These are phyloP conservation scores for Norana najaformis DNA, from an alignment of 2,888 invertebrate species.

Conservation along the genomic window DNA sequence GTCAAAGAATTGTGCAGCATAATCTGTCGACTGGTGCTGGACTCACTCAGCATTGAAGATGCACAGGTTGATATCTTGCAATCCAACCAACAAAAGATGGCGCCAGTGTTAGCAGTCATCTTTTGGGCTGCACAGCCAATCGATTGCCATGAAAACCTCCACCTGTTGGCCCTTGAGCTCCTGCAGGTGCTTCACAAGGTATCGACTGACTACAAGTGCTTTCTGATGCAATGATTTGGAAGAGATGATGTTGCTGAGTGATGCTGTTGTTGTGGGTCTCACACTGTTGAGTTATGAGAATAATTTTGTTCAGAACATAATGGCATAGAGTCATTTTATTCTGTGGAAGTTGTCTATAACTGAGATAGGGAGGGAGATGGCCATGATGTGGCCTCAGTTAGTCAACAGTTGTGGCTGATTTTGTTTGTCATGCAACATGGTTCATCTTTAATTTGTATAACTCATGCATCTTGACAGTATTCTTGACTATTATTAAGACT, in stretches of 20 bases:
- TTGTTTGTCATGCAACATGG: too few species aligned
- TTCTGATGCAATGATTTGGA: neutral
- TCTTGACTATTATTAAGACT: too few species aligned
- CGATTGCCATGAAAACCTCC: slow-evolving; percentile 45
- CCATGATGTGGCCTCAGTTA: too few species aligned
- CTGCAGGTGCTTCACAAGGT: slow-evolving; percentile 50
- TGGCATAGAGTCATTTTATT: neutral
- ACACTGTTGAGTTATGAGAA: neutral
- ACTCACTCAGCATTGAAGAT: neutral
- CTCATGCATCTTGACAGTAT: too few species aligned
- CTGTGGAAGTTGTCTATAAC: neutral
- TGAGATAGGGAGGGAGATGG: neutral
- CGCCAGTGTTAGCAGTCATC: slow-evolving; percentile 17
- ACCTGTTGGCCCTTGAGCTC: slow-evolving; percentile 53
- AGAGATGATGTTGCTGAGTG: neutral
- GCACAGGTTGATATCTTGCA: neutral
- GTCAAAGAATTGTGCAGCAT: slow-evolving; percentile 15
- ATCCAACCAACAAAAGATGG: neutral
- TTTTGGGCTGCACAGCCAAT: slow-evolving; percentile 28
- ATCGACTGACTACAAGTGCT: neutral
- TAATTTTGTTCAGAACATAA: neutral
- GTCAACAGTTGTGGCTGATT: too few species aligned
- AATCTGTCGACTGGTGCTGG: slow-evolving; percentile 25
- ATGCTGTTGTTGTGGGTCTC: neutral
- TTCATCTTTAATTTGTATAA: too few species aligned